These are phyloP conservation scores for Lutjanus campechanus DNA, from an alignment of 2,797 vertebrate genomes.

Conservation along the genomic window DNA sequence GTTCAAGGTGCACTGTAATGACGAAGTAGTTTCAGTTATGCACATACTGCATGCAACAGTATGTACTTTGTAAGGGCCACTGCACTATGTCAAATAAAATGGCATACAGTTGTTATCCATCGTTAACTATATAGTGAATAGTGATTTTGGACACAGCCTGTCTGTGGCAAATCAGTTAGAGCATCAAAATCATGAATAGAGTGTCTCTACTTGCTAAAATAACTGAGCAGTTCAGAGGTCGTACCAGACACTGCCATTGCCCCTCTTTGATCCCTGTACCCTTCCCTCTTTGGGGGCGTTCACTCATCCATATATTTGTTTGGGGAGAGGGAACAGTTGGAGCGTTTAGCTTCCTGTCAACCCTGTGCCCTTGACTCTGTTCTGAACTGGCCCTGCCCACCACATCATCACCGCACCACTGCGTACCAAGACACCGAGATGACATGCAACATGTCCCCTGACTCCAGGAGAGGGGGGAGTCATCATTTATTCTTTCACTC, in stretches of 20 bases:
- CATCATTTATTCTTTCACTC: constrained; percentile 76
- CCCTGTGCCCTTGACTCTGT: constrained; percentile 81
- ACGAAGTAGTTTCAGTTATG: too few species aligned
- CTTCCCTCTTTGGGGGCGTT: constrained; percentile 26
- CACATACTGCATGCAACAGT: too few species aligned
- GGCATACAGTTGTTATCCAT: neutral
- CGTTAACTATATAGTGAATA: neutral
- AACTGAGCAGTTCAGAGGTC: constrained; percentile 67
- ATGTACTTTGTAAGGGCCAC: too few species aligned
- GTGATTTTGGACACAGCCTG: neutral
- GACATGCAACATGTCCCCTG: constrained; percentile 84
- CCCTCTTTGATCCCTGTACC: constrained; percentile 59
- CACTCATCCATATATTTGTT: constrained; percentile 83
- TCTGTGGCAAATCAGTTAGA: constrained; percentile 7
- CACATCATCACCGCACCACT: constrained; percentile 82
- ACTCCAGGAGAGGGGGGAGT: constrained; percentile 59
- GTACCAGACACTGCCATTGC: constrained; percentile 50
- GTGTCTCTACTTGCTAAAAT: constrained; percentile 43
- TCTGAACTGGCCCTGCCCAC: constrained; percentile 77
- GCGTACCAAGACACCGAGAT: constrained; percentile 80
- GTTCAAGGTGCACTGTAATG: too few species aligned
- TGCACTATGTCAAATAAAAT: neutral
- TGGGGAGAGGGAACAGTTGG: constrained; percentile 82
- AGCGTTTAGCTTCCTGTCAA: constrained; percentile 82
- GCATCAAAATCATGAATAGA: constrained; percentile 19